Base-by-base conservation (phyloP, 1,140 invertebrate genomes). In the Drosophila orosa region DNA sequence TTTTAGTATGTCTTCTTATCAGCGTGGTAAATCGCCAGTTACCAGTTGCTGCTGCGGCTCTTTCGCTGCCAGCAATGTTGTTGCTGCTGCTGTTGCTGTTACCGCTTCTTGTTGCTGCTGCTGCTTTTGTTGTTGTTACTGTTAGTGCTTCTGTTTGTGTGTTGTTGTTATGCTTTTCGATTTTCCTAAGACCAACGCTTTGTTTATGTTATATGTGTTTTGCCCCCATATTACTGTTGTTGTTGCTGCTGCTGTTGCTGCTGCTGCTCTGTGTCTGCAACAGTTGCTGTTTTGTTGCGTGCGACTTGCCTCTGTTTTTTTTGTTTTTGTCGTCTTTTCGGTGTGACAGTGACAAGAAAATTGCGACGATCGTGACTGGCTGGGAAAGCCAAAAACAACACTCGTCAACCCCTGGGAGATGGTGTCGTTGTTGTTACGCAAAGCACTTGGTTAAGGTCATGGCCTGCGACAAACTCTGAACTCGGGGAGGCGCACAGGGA, bases 331-430 rank as follows among this genome's bases (percentile, higher is more conserved):
- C 44, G 22, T 27, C 31, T 47, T 61, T 62, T 65, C 74, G n/a
- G 74, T 75, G 42, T 75, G 82, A 85, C 82, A 86, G 78, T 86
- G 82, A 86, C 82, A 87, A 76, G 74, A 87, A 86, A 86, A 86
- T 86, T 86, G 82, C 62, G 83, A 52, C 72, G 74, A 80, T 86
- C 82, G 82, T 86, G 82, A 86, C 82, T 86, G 68, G 82, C 82
- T 87, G 82, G 82, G 82, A 86, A 86, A 86, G 83, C 82, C 79
- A 78, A 81, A 81, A 84, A 80, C 60, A 60, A 75, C 54, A 71
- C 59, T 63, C 60, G 42, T 47, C 57, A 73, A 24, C 44, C 25
- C 27, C 15, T n/a, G 15, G 15, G 19, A 45, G 27, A 31, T 40
- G 48, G 8, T 29, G 60, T 22, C 42, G 67, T 73, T 79, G 71